Conservation (phyloP, 1,140 invertebrate genomes). For the Spodoptera frugiperda region DNA sequence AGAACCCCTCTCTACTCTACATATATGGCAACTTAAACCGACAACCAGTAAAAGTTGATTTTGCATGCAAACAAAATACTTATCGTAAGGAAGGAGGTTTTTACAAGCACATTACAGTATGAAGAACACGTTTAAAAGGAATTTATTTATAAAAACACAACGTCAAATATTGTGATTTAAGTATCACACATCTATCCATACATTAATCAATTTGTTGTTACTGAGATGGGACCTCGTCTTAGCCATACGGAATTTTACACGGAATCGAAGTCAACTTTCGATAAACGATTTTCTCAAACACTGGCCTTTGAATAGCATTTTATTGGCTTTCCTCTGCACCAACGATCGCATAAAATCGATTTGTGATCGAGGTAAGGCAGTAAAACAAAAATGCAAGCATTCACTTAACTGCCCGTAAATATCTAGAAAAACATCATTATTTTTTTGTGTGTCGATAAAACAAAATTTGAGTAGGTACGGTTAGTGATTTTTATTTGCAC, state of each 20-base stretch:
- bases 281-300: neutral
- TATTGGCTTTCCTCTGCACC: neutral
- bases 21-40: slow-evolving; percentile 66
- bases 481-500: no score
- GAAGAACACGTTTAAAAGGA: neutral
- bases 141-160: no score
- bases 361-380: neutral
- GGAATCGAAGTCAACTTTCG: neutral
- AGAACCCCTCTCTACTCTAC: slow-evolving; percentile 62
- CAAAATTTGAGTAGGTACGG: no score
- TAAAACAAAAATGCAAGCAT: neutral
- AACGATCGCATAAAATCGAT: slow-evolving; percentile 10
- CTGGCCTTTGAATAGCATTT: neutral
- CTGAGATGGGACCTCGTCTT: no score
- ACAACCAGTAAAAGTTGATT: slow-evolving; percentile 75
- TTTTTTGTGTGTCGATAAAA: no score
- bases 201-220: no score
- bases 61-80: slow-evolving; percentile 50
- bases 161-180: no score
- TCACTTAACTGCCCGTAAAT: neutral
- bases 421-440: no score
- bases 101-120: neutral
- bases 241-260: neutral
- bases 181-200: no score
- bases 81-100: slow-evolving; percentile 46